These are phyloP conservation scores for Gastrophysa polygoni DNA, from an alignment of 2,888 invertebrate species.

Conservation along the genomic window DNA sequence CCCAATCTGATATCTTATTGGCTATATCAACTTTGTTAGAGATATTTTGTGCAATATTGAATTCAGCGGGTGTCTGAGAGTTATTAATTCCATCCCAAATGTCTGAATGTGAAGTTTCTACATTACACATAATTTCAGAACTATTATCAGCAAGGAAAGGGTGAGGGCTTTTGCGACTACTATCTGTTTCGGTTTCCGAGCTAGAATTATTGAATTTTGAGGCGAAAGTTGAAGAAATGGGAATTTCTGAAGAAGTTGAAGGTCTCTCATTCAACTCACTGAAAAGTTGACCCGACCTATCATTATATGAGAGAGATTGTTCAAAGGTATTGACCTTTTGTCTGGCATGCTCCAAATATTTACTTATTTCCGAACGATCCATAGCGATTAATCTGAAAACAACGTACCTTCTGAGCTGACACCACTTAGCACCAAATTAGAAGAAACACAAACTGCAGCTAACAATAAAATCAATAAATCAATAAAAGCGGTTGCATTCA, in stretches of 20 bases:
- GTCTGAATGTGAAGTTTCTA: background rate
- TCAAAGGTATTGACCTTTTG: background rate
- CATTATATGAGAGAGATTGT: background rate
- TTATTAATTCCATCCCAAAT: background rate
- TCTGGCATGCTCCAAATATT: background rate
- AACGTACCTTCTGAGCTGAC: too few species aligned
- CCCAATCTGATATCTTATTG: background rate
- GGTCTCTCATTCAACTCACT: background rate
- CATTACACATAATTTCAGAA: background rate
- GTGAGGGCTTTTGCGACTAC: background rate
- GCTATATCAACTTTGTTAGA: background rate
- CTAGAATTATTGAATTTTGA: background rate
- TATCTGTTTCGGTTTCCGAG: background rate
- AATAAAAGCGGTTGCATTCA: too few species aligned
- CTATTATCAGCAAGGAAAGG: background rate
- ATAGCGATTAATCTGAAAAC: background rate
- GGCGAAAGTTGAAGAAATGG: background rate
- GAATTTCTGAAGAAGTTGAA: background rate
- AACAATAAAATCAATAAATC: too few species aligned
- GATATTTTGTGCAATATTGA: background rate
- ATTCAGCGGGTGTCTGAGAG: background rate
- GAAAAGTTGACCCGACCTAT: too few species aligned
- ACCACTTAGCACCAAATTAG: too few species aligned
- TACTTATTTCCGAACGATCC: constrained; percentile 2
- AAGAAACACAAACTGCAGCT: too few species aligned